Evolutionary conservation across 1,140 invertebrate species (phyloP).

Genomic region (Procambarus virginalis): DNA sequence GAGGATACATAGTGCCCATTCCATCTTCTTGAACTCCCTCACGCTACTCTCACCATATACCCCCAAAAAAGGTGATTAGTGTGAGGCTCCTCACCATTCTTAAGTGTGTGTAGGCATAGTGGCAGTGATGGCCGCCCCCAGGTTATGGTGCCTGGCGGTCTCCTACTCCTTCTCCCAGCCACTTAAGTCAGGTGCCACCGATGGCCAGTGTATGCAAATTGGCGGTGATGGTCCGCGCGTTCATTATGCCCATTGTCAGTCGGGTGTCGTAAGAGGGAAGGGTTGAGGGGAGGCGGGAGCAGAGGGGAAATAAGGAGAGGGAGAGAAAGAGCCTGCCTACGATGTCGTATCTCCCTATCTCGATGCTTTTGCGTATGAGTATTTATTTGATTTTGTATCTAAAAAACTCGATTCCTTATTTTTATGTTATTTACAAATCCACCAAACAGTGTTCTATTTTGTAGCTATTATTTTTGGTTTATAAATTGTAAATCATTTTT

Average conservation of each 20-base stretch:
- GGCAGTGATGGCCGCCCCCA: too few relatives aligned
- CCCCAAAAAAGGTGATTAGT: neutral
- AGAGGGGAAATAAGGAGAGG: slow-evolving; percentile 17
- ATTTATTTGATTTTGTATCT: neutral
- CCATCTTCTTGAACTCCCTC: neutral
- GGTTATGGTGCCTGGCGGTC: neutral
- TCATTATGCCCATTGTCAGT: slow-evolving; percentile 68
- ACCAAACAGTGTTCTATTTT: too few relatives aligned
- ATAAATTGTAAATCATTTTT: too few relatives aligned
- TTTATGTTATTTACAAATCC: too few relatives aligned
- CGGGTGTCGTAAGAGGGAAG: slow-evolving; percentile 61
- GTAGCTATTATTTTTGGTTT: too few relatives aligned
- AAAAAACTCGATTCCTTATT: neutral
- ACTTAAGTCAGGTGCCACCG: slow-evolving; percentile 65
- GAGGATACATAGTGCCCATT: neutral
- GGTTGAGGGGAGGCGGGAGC: neutral
- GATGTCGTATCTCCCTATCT: neutral
- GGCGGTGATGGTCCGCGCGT: slow-evolving; percentile 58
- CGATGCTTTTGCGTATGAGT: neutral
- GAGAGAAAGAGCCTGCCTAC: neutral
- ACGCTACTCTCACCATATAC: neutral
- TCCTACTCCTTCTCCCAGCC: slow-evolving; percentile 54
- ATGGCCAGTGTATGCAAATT: slow-evolving; percentile 68
- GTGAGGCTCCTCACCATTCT: too few relatives aligned
- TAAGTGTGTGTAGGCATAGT: neutral